Percentiles rank a stretch among this genome's conserved stretches.
These are phyloP conservation scores for Coturnix japonica DNA, from an alignment of 2,113 vertebrate species.

Conservation along the genomic window DNA sequence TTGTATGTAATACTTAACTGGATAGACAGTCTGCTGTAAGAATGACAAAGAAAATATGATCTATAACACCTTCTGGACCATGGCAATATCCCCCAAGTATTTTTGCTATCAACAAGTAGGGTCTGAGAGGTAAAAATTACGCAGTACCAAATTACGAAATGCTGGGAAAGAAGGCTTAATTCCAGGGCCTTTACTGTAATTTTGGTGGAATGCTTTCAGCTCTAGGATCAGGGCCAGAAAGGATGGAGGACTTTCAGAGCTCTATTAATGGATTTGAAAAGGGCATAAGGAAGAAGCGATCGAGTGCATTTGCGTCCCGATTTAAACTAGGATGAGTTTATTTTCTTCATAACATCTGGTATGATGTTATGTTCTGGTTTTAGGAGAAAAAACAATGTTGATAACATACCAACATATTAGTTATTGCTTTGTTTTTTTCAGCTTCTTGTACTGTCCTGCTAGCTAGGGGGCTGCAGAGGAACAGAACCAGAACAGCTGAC, in stretches of 20 bases:
- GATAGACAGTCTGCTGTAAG: not conserved
- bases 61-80: not conserved
- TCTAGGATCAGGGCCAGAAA: not conserved
- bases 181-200: not conserved
- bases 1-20: not conserved
- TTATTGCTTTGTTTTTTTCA: not conserved
- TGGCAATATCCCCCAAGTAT: not conserved
- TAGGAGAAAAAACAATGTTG: not conserved
- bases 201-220: not conserved
- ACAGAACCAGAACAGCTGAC: not conserved
- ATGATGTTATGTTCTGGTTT: not conserved
- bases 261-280: not conserved
- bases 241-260: not conserved
- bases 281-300: not conserved
- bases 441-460: too few species aligned
- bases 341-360: not conserved
- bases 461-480: too few species aligned
- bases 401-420: not conserved
- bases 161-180: conserved; percentile 14
- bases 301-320: not conserved
- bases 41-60: not conserved
- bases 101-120: not conserved
- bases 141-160: not conserved
- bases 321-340: not conserved
- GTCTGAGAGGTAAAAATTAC: not conserved